These are phyloP conservation scores for Atrina japonica DNA, from an alignment of 2,888 invertebrate genomes.

Conservation along the genomic window DNA sequence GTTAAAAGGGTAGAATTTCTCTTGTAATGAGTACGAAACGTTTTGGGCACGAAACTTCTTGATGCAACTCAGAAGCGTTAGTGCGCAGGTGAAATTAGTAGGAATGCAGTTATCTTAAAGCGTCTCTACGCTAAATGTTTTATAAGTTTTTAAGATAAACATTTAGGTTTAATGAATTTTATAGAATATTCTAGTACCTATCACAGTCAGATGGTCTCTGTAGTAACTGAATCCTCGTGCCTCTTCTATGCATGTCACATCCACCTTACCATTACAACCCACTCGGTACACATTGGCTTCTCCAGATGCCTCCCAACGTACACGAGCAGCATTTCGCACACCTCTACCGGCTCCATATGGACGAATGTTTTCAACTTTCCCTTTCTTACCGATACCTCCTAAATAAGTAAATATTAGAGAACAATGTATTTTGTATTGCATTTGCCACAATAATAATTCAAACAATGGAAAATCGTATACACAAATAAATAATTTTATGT, in stretches of 20 bases:
- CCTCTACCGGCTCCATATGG: constrained; percentile 93
- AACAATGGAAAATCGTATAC: background rate
- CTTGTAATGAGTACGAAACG: too few relatives aligned
- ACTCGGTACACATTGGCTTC: constrained; percentile 90
- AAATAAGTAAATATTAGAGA: background rate
- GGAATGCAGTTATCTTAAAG: too few relatives aligned
- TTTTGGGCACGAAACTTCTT: too few relatives aligned
- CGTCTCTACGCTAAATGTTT: too few relatives aligned
- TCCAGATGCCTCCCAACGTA: constrained; percentile 89
- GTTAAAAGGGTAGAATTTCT: too few relatives aligned
- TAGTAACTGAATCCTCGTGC: constrained; percentile 88
- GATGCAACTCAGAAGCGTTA: too few relatives aligned
- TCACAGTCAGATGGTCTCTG: constrained; percentile 89
- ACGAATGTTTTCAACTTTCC: constrained; percentile 89
- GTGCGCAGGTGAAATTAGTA: too few relatives aligned
- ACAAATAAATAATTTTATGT: background rate
- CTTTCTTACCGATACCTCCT: constrained; percentile 85
- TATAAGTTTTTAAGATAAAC: too few relatives aligned
- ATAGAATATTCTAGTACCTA: constrained; percentile 82
- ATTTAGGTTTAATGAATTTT: too few relatives aligned
- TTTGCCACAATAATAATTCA: constrained; percentile 1
- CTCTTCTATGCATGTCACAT: constrained; percentile 88
- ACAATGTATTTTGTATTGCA: too few relatives aligned
- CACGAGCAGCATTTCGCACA: constrained; percentile 91
- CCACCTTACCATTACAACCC: constrained; percentile 92